Percentiles rank a stretch among this genome's conserved stretches.
Evolutionary conservation across 2,888 invertebrate genomes (phyloP).

Genomic region (Phanerotoma sp.): DNA sequence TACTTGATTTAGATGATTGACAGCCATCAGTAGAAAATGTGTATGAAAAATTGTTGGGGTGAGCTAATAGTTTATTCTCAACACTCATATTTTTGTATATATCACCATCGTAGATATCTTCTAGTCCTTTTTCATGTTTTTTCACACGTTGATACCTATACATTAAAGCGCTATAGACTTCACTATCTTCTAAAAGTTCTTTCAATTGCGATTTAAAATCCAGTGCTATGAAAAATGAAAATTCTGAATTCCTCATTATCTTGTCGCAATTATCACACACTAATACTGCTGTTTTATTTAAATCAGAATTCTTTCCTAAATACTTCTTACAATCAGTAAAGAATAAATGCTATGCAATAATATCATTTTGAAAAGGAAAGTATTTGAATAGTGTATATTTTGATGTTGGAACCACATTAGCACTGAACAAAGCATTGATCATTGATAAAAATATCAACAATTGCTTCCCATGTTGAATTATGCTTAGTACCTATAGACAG

Average conservation of each 20-base stretch:
- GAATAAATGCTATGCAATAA: conserved; percentile 7
- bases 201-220: neutral
- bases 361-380: neutral
- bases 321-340: neutral
- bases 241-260: neutral
- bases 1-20: neutral
- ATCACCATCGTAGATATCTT: too few relatives aligned
- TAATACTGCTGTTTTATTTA: neutral
- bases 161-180: too few relatives aligned
- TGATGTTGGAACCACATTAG: conserved; percentile 7
- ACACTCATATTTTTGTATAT: neutral
- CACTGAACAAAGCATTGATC: conserved; percentile 13
- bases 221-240: conserved; percentile 1
- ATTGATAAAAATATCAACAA: conserved; percentile 8
- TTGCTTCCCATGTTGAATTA: conserved; percentile 8
- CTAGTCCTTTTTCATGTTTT: neutral
- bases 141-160: too few relatives aligned
- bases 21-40: neutral
- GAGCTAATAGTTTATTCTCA: neutral
- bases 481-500: conserved; percentile 1
- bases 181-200: conserved; percentile 2
- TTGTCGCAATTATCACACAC: conserved; percentile 2
- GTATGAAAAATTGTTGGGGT: neutral
- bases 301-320: neutral
- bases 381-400: conserved; percentile 16